Evolutionary conservation across 2,113 vertebrate species (phyloP).

Genomic region (Rostratula benghalensis): DNA sequence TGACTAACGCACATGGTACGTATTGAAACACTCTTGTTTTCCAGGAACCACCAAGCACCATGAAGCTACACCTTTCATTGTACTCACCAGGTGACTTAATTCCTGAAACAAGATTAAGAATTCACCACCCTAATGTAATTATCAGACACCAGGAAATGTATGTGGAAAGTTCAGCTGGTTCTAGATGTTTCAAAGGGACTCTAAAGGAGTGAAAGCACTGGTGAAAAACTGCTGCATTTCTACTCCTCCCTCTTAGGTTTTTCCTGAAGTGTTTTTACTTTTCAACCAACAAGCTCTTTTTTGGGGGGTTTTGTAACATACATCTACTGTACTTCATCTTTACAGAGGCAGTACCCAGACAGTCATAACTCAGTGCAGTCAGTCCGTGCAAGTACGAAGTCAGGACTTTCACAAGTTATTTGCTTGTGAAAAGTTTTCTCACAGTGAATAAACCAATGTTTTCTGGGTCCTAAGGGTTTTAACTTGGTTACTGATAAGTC

Average conservation of each 20-base stretch:
- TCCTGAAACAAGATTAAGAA: slow-evolving; percentile 66
- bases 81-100: slow-evolving; percentile 63
- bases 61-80: slow-evolving; percentile 65
- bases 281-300: not conserved
- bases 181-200: not conserved
- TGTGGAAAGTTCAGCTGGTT: slow-evolving; percentile 15
- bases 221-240: not conserved
- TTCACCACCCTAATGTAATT: slow-evolving; percentile 57
- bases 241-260: not conserved
- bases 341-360: not conserved
- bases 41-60: slow-evolving; percentile 49
- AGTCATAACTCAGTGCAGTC: not conserved
- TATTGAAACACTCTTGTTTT: slow-evolving; percentile 58
- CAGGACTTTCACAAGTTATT: not conserved
- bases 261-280: not conserved
- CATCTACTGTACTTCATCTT: not conserved
- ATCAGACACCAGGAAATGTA: slow-evolving; percentile 42
- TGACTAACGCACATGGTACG: slow-evolving; percentile 23
- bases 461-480: not conserved
- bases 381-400: not conserved
- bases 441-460: not conserved
- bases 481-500: not conserved
- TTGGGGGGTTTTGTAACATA: not conserved
- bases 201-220: not conserved
- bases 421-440: not conserved